These are phyloP conservation scores for Musca domestica DNA, from an alignment of 1,140 invertebrate species.

Conservation along the genomic window DNA sequence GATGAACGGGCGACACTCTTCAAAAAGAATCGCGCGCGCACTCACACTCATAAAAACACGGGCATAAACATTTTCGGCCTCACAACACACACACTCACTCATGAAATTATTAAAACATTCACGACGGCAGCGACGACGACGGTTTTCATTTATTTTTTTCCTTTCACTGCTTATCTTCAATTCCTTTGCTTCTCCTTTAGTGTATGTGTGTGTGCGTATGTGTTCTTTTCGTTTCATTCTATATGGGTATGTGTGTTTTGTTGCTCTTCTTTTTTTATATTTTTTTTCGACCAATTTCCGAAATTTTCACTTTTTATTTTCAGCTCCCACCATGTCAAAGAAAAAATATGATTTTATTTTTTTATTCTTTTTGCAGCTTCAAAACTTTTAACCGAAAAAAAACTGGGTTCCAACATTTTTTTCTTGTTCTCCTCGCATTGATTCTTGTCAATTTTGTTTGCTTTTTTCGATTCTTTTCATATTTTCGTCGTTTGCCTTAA, in stretches of 20 bases:
- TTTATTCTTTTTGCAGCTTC: background rate
- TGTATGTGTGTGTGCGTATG: constrained; percentile 1
- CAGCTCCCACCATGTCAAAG: constrained; percentile 1
- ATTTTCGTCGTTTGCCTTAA: background rate
- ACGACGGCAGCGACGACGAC: background rate
- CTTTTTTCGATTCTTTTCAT: background rate
- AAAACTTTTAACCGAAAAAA: constrained; percentile 2
- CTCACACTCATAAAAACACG: too few species aligned
- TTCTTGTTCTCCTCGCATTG: background rate
- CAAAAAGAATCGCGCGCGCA: too few species aligned
- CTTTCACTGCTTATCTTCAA: background rate
- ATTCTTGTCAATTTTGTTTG: too few species aligned
- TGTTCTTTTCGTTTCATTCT: background rate
- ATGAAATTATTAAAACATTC: constrained; percentile 13
- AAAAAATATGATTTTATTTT: constrained; percentile 3
- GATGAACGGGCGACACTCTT: too few species aligned
- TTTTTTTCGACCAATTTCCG: constrained; percentile 17
- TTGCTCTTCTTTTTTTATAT: background rate
- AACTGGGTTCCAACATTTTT: background rate
- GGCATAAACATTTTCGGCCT: too few species aligned
- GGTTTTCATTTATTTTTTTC: constrained; percentile 8
- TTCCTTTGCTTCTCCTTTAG: constrained; percentile 8
- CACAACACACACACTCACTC: background rate
- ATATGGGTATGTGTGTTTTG: too few species aligned
- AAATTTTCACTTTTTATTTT: constrained; percentile 20